Evolutionary conservation across 2,797 vertebrate genomes (phyloP).

Genomic region (Furcifer pardalis): DNA sequence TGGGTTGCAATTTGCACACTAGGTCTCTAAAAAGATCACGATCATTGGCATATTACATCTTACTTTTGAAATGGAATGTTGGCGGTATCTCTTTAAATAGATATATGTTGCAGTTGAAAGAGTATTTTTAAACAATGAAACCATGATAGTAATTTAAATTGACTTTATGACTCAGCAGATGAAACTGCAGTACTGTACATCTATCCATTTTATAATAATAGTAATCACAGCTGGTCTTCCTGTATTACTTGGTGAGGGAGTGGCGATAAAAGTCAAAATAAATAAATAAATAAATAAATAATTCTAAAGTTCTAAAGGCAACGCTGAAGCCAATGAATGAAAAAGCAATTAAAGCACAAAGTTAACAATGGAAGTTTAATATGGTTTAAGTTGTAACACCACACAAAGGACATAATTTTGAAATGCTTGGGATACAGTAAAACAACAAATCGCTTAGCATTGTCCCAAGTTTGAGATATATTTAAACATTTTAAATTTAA

Average conservation of each 20-base stretch:
- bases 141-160: constrained; percentile 56
- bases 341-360: constrained; percentile 21
- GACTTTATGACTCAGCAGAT: constrained; percentile 59
- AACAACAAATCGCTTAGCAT: background rate
- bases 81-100: constrained; percentile 10
- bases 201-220: too few relatives aligned
- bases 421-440: constrained; percentile 6
- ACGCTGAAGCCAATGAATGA: constrained; percentile 38
- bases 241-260: too few relatives aligned
- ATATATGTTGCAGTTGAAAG: constrained; percentile 8
- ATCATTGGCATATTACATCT: background rate
- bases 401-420: constrained; percentile 1
- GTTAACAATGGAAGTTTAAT: constrained; percentile 4
- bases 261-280: too few relatives aligned
- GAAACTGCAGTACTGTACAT: too few relatives aligned
- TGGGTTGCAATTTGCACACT: too few relatives aligned
- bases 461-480: background rate
- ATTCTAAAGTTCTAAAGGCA: constrained; percentile 58
- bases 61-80: background rate
- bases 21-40: too few relatives aligned
- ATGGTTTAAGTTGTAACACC: constrained; percentile 19
- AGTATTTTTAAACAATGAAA: constrained; percentile 51
- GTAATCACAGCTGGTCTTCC: too few relatives aligned
- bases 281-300: too few relatives aligned
- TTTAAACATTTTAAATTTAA: background rate